These are phyloP conservation scores for Mastacembelus armatus DNA, from an alignment of 2,797 vertebrate genomes.

Conservation along the genomic window DNA sequence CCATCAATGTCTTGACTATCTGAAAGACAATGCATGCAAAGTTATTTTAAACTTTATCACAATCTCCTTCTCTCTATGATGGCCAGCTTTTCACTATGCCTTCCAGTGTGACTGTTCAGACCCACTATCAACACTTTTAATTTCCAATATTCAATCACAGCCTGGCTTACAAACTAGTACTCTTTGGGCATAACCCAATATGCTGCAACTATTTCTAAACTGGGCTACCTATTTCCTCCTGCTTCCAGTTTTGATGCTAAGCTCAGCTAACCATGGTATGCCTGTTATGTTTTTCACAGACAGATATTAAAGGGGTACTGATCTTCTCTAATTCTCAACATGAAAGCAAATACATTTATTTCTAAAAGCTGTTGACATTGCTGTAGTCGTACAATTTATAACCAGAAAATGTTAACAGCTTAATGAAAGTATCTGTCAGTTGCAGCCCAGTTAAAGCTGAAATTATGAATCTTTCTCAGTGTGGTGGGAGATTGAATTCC, in stretches of 20 bases:
- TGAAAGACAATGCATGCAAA: too few species aligned
- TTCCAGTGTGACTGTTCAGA: neutral
- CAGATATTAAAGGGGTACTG: neutral
- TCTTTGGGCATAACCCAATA: neutral
- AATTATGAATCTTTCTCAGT: conserved; percentile 21
- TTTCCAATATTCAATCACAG: neutral
- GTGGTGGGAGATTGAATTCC: conserved; percentile 42
- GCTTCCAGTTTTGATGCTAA: conserved; percentile 19
- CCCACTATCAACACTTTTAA: neutral
- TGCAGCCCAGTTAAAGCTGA: conserved; percentile 15
- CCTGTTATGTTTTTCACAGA: neutral
- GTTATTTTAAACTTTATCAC: too few species aligned
- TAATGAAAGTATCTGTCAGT: neutral
- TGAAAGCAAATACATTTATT: too few species aligned
- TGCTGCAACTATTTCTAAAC: conserved; percentile 16
- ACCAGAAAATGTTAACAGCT: neutral
- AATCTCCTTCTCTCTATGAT: too few species aligned
- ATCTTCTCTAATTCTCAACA: neutral
- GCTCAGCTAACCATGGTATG: conserved; percentile 5
- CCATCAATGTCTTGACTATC: neutral
- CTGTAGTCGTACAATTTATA: neutral
- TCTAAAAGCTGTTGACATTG: neutral
- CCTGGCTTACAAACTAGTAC: neutral
- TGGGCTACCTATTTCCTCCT: conserved; percentile 11
- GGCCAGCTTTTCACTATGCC: neutral